These are phyloP conservation scores for Mus musculus DNA, from an alignment of 2,113 vertebrate species.

Conservation along the genomic window GRCm39 chr5:101264501-101265000, in stretches of 20 bases:
- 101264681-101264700: constrained; percentile 15
- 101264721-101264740: constrained; percentile 17
- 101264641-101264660: neutral
- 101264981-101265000: neutral
- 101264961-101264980: neutral
- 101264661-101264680: neutral
- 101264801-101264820: neutral
- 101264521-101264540: neutral
- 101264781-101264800: neutral
- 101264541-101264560: neutral
- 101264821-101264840: no score
- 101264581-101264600: neutral
- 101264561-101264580: neutral
- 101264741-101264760: neutral
- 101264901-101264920: neutral
- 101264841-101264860: neutral
- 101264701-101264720: neutral
- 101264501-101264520: neutral
- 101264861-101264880: neutral
- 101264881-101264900: neutral
- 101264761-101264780: neutral
- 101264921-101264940: neutral
- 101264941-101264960: neutral
- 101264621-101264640: neutral
- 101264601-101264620: constrained; percentile 18